These are phyloP conservation scores for Novumbra hubbsi DNA, from an alignment of 2,797 vertebrate genomes.

Conservation along the genomic window DNA sequence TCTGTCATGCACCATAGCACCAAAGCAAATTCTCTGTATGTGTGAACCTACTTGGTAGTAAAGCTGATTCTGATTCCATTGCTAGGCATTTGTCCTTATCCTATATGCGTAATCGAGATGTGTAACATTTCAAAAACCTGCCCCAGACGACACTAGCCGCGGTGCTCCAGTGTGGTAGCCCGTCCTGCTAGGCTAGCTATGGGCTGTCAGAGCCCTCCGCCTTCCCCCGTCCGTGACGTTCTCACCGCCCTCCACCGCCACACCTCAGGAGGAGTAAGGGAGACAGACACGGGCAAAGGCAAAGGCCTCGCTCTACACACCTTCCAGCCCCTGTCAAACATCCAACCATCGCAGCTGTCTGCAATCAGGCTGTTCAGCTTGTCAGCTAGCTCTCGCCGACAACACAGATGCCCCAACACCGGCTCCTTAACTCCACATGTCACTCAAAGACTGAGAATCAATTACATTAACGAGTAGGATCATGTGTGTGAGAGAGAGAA, in stretches of 20 bases:
- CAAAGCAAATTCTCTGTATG: no score
- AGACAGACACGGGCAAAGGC: slow-evolving; percentile 28
- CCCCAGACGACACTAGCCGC: neutral
- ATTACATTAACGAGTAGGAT: slow-evolving; percentile 9
- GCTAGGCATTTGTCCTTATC: no score
- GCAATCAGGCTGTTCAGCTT: neutral
- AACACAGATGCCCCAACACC: slow-evolving; percentile 4
- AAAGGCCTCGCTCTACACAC: slow-evolving; percentile 24
- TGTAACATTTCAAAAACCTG: no score
- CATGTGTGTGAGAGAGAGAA: slow-evolving; percentile 22
- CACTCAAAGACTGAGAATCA: slow-evolving; percentile 8
- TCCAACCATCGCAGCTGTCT: slow-evolving; percentile 12
- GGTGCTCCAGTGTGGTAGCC: neutral
- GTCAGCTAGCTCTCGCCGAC: neutral
- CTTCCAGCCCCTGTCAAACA: slow-evolving; percentile 6
- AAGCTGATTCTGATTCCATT: no score
- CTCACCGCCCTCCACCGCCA: neutral
- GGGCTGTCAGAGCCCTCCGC: slow-evolving; percentile 23
- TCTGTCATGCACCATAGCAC: no score
- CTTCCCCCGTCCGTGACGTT: slow-evolving; percentile 44
- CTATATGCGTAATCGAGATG: no score
- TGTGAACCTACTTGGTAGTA: no score
- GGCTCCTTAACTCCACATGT: neutral
- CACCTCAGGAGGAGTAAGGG: slow-evolving; percentile 11
- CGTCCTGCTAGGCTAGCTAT: slow-evolving; percentile 2